A percentile compares a stretch with the other conserved stretches of the same genome.
These are phyloP conservation scores for Notamacropus eugenii DNA, from an alignment of 2,797 vertebrate species.

Conservation along the genomic window DNA sequence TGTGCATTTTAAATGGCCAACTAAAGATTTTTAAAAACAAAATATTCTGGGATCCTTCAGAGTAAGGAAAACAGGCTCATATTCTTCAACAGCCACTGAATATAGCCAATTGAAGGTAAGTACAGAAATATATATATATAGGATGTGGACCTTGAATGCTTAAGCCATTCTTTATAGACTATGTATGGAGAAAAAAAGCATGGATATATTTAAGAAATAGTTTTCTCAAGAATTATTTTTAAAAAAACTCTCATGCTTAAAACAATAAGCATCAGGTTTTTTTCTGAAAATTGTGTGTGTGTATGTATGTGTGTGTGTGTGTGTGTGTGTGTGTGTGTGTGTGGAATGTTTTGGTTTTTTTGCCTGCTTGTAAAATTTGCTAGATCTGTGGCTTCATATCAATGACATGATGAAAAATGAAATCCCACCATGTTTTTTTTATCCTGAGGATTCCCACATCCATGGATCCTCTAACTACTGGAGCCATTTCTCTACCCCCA, in stretches of 20 bases:
- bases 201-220: background rate
- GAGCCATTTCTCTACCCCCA: background rate
- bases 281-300: background rate
- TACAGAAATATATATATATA: background rate
- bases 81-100: background rate
- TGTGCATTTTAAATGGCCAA: background rate
- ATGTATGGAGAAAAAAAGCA: background rate
- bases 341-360: background rate
- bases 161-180: background rate
- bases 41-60: background rate
- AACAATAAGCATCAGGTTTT: background rate
- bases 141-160: background rate
- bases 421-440: background rate
- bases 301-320: too few relatives aligned
- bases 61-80: background rate
- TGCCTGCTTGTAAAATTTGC: background rate
- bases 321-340: too few relatives aligned
- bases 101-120: background rate
- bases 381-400: background rate
- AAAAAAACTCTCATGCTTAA: background rate
- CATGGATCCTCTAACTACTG: background rate
- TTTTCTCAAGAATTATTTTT: background rate
- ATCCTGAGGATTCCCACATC: background rate
- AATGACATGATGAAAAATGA: background rate
- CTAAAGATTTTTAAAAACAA: background rate